A percentile compares a stretch with the other conserved stretches of the same genome.
phyloP scores from a whole-genome alignment of 1,140 invertebrate species.

The Gerris buenoi region DNA sequence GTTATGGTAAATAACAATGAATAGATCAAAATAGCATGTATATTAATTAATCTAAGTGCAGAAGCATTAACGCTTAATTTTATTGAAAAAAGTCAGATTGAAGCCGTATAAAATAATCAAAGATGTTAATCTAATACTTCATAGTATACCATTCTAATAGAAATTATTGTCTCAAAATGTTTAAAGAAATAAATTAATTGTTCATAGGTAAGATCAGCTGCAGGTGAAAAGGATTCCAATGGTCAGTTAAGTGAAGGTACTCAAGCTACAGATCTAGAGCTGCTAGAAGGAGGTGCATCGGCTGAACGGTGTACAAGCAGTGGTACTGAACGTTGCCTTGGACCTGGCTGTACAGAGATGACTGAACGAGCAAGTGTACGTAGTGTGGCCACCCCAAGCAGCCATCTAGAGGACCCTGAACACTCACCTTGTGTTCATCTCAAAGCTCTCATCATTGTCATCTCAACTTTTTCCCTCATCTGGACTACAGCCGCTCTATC shows the following conservation, averaged over 20 bases:
- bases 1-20: too few relatives aligned
- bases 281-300: conserved; percentile 41
- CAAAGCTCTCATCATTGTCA: conserved; percentile 57
- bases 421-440: conserved; percentile 65
- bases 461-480: conserved; percentile 56
- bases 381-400: conserved; percentile 43
- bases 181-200: too few relatives aligned
- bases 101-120: too few relatives aligned
- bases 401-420: conserved; percentile 65
- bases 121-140: too few relatives aligned
- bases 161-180: not conserved
- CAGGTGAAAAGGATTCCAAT: conserved; percentile 44
- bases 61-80: too few relatives aligned
- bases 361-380: conserved; percentile 41
- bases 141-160: too few relatives aligned
- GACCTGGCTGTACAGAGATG: conserved; percentile 14
- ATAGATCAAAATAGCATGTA: too few relatives aligned
- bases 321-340: not conserved
- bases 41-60: too few relatives aligned
- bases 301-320: not conserved
- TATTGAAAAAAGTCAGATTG: too few relatives aligned
- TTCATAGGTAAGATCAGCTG: conserved; percentile 43
- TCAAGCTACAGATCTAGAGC: conserved; percentile 46
- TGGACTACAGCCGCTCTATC: conserved; percentile 58
- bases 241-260: conserved; percentile 62